A percentile compares a stretch with the other conserved stretches of the same genome.
These are phyloP conservation scores for Etheostoma cragini DNA, from an alignment of 2,113 vertebrate genomes.

Conservation along the genomic window DNA sequence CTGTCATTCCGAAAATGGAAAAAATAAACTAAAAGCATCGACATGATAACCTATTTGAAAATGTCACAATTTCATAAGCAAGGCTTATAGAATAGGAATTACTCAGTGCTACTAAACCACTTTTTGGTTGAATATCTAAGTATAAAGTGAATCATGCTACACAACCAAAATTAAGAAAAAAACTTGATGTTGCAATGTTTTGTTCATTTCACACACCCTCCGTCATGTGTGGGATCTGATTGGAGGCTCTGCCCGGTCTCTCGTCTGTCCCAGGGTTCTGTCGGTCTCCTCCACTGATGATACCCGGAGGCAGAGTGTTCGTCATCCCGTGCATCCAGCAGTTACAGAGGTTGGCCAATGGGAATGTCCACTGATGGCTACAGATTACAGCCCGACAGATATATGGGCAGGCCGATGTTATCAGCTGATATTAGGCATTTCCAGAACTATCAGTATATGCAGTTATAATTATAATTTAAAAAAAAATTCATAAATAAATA, in stretches of 20 bases:
- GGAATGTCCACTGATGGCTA: too few species aligned
- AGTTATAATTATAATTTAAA: too few species aligned
- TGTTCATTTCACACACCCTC: neutral
- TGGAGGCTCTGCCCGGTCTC: neutral
- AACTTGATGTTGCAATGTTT: neutral
- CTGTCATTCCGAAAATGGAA: neutral
- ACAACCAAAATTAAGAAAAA: neutral
- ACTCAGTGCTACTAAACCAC: neutral
- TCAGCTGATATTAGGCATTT: too few species aligned
- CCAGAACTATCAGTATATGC: too few species aligned
- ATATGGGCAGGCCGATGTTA: too few species aligned
- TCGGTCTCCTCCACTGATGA: conserved; percentile 91
- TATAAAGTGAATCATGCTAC: neutral
- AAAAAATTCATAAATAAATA: too few species aligned
- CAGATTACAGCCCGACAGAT: too few species aligned
- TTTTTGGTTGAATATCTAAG: rapidly evolving
- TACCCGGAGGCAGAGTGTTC: conserved; percentile 91
- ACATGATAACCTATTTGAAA: neutral
- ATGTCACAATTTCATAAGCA: neutral
- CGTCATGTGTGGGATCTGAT: neutral
- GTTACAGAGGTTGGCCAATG: conserved; percentile 87
- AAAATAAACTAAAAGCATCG: neutral
- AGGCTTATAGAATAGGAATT: neutral
- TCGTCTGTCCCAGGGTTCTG: conserved; percentile 85
- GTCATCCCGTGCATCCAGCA: conserved; percentile 91